phyloP scores from a whole-genome alignment of 2,888 invertebrate species.

The Epirrita christyi region DNA sequence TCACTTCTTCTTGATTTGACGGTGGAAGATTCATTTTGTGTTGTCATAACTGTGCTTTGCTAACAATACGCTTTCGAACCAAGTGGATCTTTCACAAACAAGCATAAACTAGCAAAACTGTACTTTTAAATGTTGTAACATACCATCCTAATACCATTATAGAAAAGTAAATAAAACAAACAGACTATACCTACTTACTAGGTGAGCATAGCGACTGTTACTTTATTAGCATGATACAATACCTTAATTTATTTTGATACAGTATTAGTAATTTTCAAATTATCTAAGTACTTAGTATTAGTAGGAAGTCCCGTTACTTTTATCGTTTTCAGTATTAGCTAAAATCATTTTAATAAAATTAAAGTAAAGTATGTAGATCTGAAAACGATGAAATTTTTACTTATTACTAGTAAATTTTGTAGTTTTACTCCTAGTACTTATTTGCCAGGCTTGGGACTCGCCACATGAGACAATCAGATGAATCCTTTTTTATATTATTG shows the following conservation, averaged over 20 bases:
- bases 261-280: neutral
- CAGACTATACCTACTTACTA: constrained; percentile 7
- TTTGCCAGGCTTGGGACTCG: constrained; percentile 9
- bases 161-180: constrained; percentile 11
- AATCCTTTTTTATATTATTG: too few species aligned
- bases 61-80: constrained; percentile 36
- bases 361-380: neutral
- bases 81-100: constrained; percentile 41
- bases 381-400: constrained; percentile 9
- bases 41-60: constrained; percentile 35
- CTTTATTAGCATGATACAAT: constrained; percentile 28
- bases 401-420: neutral
- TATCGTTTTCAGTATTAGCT: constrained; percentile 7
- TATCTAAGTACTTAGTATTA: constrained; percentile 4
- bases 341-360: neutral
- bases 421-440: neutral
- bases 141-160: constrained; percentile 21
- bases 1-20: constrained; percentile 22
- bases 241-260: neutral
- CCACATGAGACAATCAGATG: constrained; percentile 11
- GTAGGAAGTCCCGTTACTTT: neutral
- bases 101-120: constrained; percentile 18
- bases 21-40: constrained; percentile 40
- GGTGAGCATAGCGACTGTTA: constrained; percentile 36
- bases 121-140: constrained; percentile 26